These are phyloP conservation scores for Pollimyrus isidori DNA, from an alignment of 2,113 vertebrate species.

Conservation along the genomic window DNA sequence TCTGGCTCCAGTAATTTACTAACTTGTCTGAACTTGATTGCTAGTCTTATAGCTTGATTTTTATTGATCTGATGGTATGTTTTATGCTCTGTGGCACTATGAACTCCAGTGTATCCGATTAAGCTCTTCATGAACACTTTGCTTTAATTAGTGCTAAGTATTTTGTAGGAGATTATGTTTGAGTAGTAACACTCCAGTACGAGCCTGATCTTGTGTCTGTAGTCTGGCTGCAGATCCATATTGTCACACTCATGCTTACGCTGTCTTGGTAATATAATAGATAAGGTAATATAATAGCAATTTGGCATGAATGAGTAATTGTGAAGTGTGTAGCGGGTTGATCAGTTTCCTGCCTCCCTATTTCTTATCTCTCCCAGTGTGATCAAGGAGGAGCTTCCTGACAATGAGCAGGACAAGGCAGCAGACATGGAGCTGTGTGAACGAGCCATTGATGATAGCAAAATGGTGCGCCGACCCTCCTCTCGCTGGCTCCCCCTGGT, in stretches of 20 bases:
- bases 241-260: background rate
- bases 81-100: background rate
- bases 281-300: background rate
- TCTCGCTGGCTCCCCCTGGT: background rate
- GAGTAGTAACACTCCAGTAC: background rate
- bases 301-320: background rate
- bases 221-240: background rate
- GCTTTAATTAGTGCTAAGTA: background rate
- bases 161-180: background rate
- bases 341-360: background rate
- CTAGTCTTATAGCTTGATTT: background rate
- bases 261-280: background rate
- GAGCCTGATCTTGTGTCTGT: background rate
- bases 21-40: background rate
- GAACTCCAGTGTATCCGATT: background rate
- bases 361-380: slow-evolving; percentile 50
- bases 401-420: slow-evolving; percentile 77
- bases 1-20: slow-evolving; percentile 9
- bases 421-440: slow-evolving; percentile 65
- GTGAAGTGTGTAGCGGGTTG: background rate
- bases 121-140: background rate
- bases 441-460: slow-evolving; percentile 62
- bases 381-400: slow-evolving; percentile 73
- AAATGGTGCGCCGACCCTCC: slow-evolving; percentile 47
- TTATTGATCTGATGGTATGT: slow-evolving; percentile 24